Evolutionary conservation across 2,797 vertebrate species (phyloP), one percentile per base, ranked within the genome.

Genomic region (Acomys russatus): DNA sequence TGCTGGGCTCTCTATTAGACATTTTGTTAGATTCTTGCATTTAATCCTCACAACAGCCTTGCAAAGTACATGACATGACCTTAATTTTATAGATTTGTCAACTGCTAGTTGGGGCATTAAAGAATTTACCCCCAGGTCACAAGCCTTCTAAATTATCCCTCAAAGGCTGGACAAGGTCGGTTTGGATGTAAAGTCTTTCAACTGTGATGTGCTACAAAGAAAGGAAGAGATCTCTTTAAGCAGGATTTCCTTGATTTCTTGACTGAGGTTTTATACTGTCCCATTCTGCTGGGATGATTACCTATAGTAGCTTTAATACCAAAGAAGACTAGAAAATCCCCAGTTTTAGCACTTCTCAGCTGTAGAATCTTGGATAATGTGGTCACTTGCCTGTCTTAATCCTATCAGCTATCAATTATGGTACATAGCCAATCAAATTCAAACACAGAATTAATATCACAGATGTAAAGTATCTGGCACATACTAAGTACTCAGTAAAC

Each of bases 31-130:
- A 49, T 95, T 88, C 17, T 90, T 92, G 56, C 33, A 86, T 88
- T 95, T 94, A 88, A 82, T 94, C 22, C 14, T 92, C 92, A 92
- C 11, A 88, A 83, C 20, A 91, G 73, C 49, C 14, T 82, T 96
- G 63, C 18, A 93, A 95, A 88, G 11, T 82, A 88, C 71, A 95
- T 22, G 83, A 59, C 25, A 88, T 94, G 70, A 88, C 64, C 9
- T 88, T 90, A 79, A 86, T 70, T 92, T 94, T 89, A 86, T 49
- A 95, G 61, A 93, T 90, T 96, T 94, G 73, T 63, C 61, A 95
- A 78, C 28, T 64, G 30, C 90, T 6, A 79, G 5, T 76, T 28
- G 15, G 28, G 33, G 92, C 6, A 4, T 95, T 92, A 93, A 95
- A 68, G 91, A 91, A 92, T 51, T 94, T 94, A 93, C 20, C 54